phyloP scores from a whole-genome alignment of 2,113 vertebrate genomes.

The Oophaga pumilio region DNA sequence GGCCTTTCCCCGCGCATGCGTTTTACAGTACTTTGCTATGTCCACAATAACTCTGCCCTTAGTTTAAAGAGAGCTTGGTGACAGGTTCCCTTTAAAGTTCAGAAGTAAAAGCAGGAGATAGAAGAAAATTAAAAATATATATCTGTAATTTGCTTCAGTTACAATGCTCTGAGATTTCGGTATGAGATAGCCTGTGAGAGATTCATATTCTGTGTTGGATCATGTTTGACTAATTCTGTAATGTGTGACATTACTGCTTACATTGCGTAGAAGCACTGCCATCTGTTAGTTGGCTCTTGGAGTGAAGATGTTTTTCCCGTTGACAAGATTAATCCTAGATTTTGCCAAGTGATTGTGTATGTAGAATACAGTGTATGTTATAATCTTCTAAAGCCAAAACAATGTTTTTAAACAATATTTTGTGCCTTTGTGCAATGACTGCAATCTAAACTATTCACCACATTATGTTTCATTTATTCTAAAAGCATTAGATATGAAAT shows the following conservation, averaged over 20 bases:
- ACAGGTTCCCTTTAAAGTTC: no score
- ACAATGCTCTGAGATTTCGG: no score
- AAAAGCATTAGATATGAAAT: background rate
- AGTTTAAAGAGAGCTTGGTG: no score
- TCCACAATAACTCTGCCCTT: no score
- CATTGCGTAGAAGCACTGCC: background rate
- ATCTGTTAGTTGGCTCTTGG: conserved; percentile 3
- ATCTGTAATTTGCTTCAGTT: no score
- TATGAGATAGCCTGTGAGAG: background rate
- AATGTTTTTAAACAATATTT: background rate
- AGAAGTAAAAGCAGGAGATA: no score
- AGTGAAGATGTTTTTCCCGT: background rate
- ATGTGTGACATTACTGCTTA: conserved; percentile 13
- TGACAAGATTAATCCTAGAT: background rate
- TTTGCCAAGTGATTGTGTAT: background rate
- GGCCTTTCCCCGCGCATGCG: no score
- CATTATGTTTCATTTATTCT: background rate
- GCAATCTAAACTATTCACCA: background rate
- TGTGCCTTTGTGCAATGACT: background rate
- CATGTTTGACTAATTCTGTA: background rate
- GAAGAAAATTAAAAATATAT: no score
- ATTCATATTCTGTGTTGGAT: background rate
- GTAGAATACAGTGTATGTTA: background rate
- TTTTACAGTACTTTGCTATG: no score
- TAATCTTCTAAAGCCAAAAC: background rate